Conservation (phyloP, 2,888 invertebrate species). For the Hemithea aestivaria region DNA sequence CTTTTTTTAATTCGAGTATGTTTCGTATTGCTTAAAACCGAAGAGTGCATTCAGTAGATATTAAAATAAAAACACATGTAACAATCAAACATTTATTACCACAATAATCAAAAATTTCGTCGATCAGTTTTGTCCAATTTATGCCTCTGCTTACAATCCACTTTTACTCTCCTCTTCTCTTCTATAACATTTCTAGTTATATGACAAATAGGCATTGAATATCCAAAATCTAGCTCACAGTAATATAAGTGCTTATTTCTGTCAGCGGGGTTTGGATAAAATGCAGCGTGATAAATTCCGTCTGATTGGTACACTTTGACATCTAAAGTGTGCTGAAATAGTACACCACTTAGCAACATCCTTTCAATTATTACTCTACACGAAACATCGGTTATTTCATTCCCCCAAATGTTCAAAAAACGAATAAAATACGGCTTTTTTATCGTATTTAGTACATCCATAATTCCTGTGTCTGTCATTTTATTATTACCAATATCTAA, state of each 20-base stretch:
- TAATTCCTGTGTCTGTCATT: constrained; percentile 72
- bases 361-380: constrained; percentile 58
- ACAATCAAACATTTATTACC: constrained; percentile 8
- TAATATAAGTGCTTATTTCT: constrained; percentile 78
- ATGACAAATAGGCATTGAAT: constrained; percentile 58
- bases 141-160: constrained; percentile 57
- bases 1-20: too few relatives aligned
- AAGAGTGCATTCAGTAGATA: too few relatives aligned
- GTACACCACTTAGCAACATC: constrained; percentile 53
- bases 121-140: constrained; percentile 54
- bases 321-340: constrained; percentile 63
- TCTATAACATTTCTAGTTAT: constrained; percentile 51
- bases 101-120: constrained; percentile 35
- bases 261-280: constrained; percentile 61
- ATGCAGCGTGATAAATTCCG: constrained; percentile 50
- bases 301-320: constrained; percentile 59
- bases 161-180: constrained; percentile 43
- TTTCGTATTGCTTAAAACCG: too few relatives aligned
- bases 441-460: constrained; percentile 74
- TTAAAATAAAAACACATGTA: constrained; percentile 1
- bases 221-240: constrained; percentile 67
- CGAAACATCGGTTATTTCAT: constrained; percentile 57
- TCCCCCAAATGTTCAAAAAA: constrained; percentile 68
- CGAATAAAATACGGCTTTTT: constrained; percentile 70
- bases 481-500: constrained; percentile 79